Evolutionary conservation across 2,113 vertebrate genomes (phyloP), one percentile per base, ranked within the genome.

Genomic region (Synodontis membranacea): DNA sequence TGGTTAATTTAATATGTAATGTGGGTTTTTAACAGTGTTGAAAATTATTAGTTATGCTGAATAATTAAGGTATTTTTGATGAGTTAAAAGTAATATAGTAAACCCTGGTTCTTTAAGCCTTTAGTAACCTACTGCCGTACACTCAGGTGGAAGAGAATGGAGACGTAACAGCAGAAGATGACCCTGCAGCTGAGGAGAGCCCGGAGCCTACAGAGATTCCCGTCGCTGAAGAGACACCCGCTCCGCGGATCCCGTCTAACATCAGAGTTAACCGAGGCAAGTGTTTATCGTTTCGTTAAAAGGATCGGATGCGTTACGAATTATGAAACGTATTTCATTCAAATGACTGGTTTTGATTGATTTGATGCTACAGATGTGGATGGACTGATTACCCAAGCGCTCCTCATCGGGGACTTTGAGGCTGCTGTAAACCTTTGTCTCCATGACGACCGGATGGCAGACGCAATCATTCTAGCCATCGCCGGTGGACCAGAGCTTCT

Each of bases 361-460:
- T 46, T 72, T 86, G 80, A 6, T 83, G 1, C 66, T 31, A 19
- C 91, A 99, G 97, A 97, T 91, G 95, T 98, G 87, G 98, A 99
- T n/a, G 96, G 97, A 8, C 93, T 99, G 91, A 98, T 99, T 91
- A 98, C 96, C 1, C 97, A 98, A 91, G 97, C 98, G 11, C 91
- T 99, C 93, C 95, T 99, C 88, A 98, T 93, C 0, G 98, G 98
- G 42, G 94, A 97, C 93, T 99, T 97, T 31, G 96, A 97, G 87
- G 96, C 96, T 21, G 98, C 98, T 0, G 98, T 99, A 60, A 96
- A 97, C 84, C 97, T 99, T 80, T 99, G 98, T 93, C 95, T 99
- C 92, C 95, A 97, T 12, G 97, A 99, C 93, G 96, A 97, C 90
- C 96, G 98, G 23, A 97, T 98, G 98, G 98, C 98, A 0, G 98